Conservation (phyloP, 2,888 invertebrate species). For the Andrena praecox region DNA sequence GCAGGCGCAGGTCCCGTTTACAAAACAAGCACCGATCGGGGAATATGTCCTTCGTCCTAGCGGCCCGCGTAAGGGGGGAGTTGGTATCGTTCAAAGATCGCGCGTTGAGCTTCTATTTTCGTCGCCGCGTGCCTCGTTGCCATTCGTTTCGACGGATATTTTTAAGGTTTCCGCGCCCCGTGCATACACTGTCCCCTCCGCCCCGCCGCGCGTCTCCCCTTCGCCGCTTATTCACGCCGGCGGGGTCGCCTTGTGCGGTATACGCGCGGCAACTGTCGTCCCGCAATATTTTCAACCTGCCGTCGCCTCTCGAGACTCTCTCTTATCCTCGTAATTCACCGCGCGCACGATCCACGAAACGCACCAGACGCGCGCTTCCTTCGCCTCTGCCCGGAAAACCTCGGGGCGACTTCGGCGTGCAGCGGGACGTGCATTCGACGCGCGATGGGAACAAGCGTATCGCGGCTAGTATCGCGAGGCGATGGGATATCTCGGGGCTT, state of each 20-base stretch:
- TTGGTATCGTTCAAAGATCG: slow-evolving; percentile 42
- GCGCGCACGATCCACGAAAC: neutral
- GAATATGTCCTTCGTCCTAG: slow-evolving; percentile 48
- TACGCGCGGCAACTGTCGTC: slow-evolving; percentile 29
- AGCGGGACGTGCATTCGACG: slow-evolving; percentile 20
- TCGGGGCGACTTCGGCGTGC: neutral
- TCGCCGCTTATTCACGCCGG: neutral
- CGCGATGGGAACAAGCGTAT: slow-evolving; percentile 25
- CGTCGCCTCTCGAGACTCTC: slow-evolving; percentile 47
- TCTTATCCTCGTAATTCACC: slow-evolving; percentile 60
- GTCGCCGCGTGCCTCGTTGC: slow-evolving; percentile 44
- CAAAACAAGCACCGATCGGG: slow-evolving; percentile 20
- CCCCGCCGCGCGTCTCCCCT: neutral
- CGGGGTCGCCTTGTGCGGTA: slow-evolving; percentile 52
- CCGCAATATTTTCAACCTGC: slow-evolving; percentile 62
- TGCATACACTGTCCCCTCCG: neutral
- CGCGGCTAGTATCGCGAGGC: slow-evolving; percentile 11
- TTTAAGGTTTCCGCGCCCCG: slow-evolving; percentile 58
- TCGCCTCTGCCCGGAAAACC: slow-evolving; percentile 16
- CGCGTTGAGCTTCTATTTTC: slow-evolving; percentile 64
- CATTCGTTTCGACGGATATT: slow-evolving; percentile 66
- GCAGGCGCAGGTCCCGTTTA: neutral
- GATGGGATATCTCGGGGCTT: too few relatives aligned
- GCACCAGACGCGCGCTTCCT: slow-evolving; percentile 3
- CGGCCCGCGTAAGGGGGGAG: slow-evolving; percentile 18